These are phyloP conservation scores for Dasyprocta punctata DNA, from an alignment of 2,113 vertebrate species.

Conservation along the genomic window DNA sequence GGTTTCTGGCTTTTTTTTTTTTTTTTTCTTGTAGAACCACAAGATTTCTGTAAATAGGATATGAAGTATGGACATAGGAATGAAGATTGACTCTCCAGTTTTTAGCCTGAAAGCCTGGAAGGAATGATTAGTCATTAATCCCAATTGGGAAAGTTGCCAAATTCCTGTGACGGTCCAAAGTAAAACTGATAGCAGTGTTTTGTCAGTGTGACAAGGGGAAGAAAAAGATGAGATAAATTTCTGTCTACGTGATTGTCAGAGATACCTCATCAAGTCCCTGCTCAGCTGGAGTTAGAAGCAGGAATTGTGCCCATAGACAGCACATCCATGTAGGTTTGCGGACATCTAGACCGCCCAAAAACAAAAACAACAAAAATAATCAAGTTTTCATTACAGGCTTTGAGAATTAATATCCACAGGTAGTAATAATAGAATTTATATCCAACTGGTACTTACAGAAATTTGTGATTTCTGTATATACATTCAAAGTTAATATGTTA, in stretches of 20 bases:
- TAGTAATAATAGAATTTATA: neutral
- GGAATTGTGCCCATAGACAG: neutral
- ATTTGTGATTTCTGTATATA: neutral
- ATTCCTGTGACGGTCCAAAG: neutral
- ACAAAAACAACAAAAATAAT: neutral
- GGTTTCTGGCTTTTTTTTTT: neutral
- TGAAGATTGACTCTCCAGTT: neutral
- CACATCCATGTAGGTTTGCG: neutral
- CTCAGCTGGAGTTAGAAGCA: neutral
- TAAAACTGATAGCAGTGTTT: conserved; percentile 57
- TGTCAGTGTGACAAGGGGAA: neutral
- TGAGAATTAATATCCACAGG: neutral
- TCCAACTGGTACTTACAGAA: neutral
- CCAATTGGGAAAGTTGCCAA: neutral
- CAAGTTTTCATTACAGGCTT: neutral
- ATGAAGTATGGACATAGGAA: neutral
- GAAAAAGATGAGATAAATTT: conserved; percentile 31
- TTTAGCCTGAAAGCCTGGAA: neutral
- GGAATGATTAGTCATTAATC: neutral
- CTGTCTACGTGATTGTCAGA: neutral
- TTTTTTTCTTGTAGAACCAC: neutral
- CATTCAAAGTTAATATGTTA: neutral
- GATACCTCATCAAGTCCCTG: neutral
- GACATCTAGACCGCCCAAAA: neutral
- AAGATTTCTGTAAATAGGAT: neutral